Percentiles rank a stretch among this genome's conserved stretches.
Conservation (phyloP, 92 coral and sea anemone species). For the Plumapathes pennacea region DNA sequence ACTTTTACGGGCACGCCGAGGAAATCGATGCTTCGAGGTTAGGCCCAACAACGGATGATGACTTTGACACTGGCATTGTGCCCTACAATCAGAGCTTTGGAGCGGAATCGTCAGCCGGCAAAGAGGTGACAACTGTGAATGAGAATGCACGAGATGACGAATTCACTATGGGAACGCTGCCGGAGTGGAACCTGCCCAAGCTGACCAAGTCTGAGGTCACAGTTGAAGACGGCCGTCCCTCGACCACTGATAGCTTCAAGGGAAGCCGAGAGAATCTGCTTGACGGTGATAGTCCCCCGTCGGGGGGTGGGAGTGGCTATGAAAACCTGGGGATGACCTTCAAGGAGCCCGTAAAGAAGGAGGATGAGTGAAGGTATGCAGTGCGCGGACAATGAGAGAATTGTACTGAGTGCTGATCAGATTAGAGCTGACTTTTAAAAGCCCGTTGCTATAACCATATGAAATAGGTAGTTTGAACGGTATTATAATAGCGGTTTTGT, state of each 20-base stretch:
- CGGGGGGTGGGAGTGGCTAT: too few relatives aligned
- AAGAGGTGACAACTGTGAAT: conserved; percentile 1
- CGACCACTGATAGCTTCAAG: conserved; percentile 2
- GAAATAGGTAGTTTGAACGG: too few relatives aligned
- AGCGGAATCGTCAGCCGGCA: not conserved
- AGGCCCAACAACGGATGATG: conserved; percentile 41
- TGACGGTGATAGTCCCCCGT: not conserved
- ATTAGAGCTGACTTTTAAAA: too few relatives aligned
- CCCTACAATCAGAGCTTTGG: conserved; percentile 25
- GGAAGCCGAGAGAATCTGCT: conserved; percentile 10
- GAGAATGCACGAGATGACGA: conserved; percentile 32
- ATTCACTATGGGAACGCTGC: conserved; percentile 64
- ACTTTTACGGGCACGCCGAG: conserved; percentile 81
- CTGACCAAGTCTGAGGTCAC: conserved; percentile 48
- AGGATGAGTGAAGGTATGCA: too few relatives aligned
- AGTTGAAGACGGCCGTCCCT: conserved; percentile 16
- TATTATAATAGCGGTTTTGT: too few relatives aligned
- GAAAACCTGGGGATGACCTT: too few relatives aligned
- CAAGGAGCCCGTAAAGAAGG: too few relatives aligned
- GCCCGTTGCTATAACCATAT: too few relatives aligned
- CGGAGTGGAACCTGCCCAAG: conserved; percentile 84
- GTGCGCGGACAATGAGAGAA: too few relatives aligned
- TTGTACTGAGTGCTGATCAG: too few relatives aligned
- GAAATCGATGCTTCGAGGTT: conserved; percentile 67
- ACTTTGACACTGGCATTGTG: conserved; percentile 51